These are phyloP conservation scores for Chrysolina oricalcia DNA, from an alignment of 2,888 invertebrate species.

Conservation along the genomic window DNA sequence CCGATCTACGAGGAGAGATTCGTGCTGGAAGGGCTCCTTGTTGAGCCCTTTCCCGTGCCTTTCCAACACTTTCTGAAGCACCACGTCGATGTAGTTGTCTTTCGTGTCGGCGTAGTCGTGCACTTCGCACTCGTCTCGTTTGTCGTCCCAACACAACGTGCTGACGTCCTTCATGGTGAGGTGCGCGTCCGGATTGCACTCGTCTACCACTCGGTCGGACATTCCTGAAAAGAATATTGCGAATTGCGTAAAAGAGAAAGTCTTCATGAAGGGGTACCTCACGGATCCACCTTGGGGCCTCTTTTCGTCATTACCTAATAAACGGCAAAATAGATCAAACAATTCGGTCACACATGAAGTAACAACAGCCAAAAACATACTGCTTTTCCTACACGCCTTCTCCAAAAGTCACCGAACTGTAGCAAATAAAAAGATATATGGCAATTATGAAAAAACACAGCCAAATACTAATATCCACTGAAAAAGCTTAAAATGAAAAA, in stretches of 20 bases:
- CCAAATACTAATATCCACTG: neutral
- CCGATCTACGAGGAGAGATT: conserved; percentile 93
- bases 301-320: neutral
- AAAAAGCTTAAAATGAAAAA: neutral
- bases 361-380: neutral
- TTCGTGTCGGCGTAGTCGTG: conserved; percentile 83
- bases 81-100: conserved; percentile 86
- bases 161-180: conserved; percentile 91
- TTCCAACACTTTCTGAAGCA: conserved; percentile 84
- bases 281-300: no score
- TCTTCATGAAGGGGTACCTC: no score
- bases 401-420: no score
- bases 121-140: conserved; percentile 87
- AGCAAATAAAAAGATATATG: neutral
- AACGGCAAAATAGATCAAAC: neutral
- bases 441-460: neutral
- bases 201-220: conserved; percentile 98
- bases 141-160: conserved; percentile 92
- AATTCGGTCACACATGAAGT: neutral
- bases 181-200: conserved; percentile 97
- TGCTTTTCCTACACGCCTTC: neutral
- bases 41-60: conserved; percentile 79
- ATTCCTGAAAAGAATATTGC: conserved; percentile 73
- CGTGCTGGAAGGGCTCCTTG: conserved; percentile 95
- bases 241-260: no score